Evolutionary conservation across 2,113 vertebrate genomes (phyloP).

Genomic region (Puntigrus tetrazona): DNA sequence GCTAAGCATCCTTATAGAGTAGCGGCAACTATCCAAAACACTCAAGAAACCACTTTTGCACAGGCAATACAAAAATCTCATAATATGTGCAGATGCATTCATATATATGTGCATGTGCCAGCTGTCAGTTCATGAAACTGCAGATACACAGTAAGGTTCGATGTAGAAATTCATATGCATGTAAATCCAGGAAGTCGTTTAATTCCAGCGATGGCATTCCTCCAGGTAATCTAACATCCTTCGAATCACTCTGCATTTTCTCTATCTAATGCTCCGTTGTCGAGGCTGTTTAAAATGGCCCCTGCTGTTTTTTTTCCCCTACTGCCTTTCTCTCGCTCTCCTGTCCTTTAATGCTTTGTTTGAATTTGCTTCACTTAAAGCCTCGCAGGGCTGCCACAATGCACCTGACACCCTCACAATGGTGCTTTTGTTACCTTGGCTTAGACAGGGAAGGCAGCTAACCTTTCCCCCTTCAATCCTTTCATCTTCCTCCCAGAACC

Average conservation of each 20-base stretch:
- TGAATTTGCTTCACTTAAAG: conserved; percentile 51
- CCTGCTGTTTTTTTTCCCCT: neutral
- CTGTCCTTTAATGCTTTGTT: conserved; percentile 52
- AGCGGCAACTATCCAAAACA: too few relatives aligned
- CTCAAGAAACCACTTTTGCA: neutral
- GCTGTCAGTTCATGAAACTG: neutral
- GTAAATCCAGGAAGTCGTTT: conserved; percentile 2
- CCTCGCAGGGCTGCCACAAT: conserved; percentile 51
- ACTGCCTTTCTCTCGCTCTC: neutral
- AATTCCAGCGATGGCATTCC: neutral
- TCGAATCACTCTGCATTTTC: neutral
- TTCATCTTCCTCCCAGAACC: conserved; percentile 47
- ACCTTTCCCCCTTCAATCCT: conserved; percentile 52
- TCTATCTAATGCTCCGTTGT: conserved; percentile 2
- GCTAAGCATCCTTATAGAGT: too few relatives aligned
- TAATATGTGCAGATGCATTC: neutral
- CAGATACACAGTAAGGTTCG: neutral
- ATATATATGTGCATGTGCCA: neutral
- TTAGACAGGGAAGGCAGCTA: conserved; percentile 47
- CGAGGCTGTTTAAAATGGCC: conserved; percentile 16
- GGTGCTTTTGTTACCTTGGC: conserved; percentile 55
- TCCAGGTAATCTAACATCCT: conserved; percentile 13
- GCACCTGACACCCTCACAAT: conserved; percentile 59
- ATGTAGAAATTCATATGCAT: neutral
- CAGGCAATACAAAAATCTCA: neutral